phyloP scores from a whole-genome alignment of 2,797 vertebrate species.

The Anableps anableps region DNA sequence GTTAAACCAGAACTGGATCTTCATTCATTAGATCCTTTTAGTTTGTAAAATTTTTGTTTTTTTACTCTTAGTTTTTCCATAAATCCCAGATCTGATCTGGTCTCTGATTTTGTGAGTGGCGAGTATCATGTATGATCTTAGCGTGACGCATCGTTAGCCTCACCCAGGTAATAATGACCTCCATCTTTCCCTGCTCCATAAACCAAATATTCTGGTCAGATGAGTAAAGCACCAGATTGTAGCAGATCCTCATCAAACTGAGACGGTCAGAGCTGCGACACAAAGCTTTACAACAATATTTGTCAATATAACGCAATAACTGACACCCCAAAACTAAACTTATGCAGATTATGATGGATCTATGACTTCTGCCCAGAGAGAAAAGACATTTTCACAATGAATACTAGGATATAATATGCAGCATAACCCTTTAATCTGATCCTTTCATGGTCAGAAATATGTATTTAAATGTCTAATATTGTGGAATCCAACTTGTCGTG shows the following conservation, averaged over 20 bases:
- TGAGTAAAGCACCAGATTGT: not conserved
- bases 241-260: not conserved
- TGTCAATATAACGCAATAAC: not conserved
- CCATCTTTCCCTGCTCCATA: not conserved
- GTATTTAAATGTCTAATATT: not conserved
- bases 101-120: too few species aligned
- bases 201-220: not conserved
- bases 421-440: not conserved
- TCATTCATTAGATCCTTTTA: not conserved
- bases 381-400: not conserved
- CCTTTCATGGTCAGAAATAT: constrained; percentile 3
- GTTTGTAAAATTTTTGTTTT: too few species aligned
- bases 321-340: not conserved
- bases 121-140: too few species aligned
- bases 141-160: too few species aligned
- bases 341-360: not conserved
- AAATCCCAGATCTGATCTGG: too few species aligned
- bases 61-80: too few species aligned
- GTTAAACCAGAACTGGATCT: not conserved
- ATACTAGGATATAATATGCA: not conserved
- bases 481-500: not conserved
- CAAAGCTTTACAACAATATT: not conserved
- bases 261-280: not conserved
- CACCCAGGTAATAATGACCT: not conserved
- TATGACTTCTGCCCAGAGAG: not conserved